A percentile compares a stretch with the other conserved stretches of the same genome.
Evolutionary conservation across 2,797 vertebrate genomes (phyloP).

Genomic region (Siniperca undulata): DNA sequence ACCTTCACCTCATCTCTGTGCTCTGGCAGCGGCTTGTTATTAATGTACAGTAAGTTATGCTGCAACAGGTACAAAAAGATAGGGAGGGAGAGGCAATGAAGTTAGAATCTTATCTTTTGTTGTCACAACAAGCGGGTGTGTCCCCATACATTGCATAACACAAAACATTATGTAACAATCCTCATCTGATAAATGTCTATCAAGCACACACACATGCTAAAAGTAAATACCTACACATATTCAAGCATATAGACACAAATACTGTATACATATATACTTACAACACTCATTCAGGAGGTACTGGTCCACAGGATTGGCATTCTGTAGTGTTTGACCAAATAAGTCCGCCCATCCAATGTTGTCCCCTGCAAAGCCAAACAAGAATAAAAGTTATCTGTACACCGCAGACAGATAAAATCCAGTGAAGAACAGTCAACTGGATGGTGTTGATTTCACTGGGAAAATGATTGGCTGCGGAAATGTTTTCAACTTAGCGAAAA

Average conservation of each 20-base stretch:
- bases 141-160: not conserved
- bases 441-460: not conserved
- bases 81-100: not conserved
- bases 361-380: conserved; percentile 78
- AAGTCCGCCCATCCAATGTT: conserved; percentile 82
- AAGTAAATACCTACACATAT: conserved; percentile 3
- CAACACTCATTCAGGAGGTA: conserved; percentile 78
- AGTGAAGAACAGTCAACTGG: not conserved
- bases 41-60: not conserved
- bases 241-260: conserved; percentile 4
- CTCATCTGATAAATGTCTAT: not conserved
- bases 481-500: not conserved
- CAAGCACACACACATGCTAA: not conserved
- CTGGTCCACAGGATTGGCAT: conserved; percentile 62
- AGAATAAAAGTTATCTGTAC: not conserved
- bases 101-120: not conserved
- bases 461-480: not conserved
- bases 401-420: not conserved
- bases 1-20: not conserved
- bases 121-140: not conserved
- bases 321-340: conserved; percentile 77
- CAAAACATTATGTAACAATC: not conserved
- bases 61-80: not conserved
- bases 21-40: not conserved
- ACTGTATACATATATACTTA: conserved; percentile 76